Percentiles rank a stretch among this genome's conserved stretches.
Evolutionary conservation across 2,797 vertebrate species (phyloP).

Genomic region (Sebastiscus tertius): DNA sequence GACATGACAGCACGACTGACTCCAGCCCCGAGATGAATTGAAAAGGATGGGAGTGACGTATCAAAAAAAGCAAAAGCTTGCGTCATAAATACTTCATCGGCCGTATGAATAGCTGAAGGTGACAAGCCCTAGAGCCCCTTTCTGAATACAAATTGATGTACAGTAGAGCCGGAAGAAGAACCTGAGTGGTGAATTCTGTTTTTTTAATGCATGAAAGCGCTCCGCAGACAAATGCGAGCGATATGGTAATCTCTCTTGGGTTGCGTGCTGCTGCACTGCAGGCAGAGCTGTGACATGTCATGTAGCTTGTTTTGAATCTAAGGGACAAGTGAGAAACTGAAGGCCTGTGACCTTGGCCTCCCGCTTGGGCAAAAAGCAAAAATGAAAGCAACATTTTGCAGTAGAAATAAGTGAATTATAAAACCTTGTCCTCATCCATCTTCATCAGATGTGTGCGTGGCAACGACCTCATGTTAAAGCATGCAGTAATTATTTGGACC

Average conservation of each 20-base stretch:
- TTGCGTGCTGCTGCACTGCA: conserved; percentile 52
- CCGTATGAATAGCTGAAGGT: conserved; percentile 67
- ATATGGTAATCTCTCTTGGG: conserved; percentile 70
- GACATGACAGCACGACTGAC: conserved; percentile 27
- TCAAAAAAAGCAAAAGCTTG: conserved; percentile 66
- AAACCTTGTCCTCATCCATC: conserved; percentile 22
- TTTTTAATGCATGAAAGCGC: conserved; percentile 69
- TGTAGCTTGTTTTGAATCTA: conserved; percentile 65
- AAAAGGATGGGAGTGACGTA: conserved; percentile 54
- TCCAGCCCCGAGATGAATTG: conserved; percentile 20
- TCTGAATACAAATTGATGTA: conserved; percentile 74
- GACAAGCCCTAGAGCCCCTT: conserved; percentile 54
- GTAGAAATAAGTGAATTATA: conserved; percentile 26
- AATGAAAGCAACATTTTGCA: conserved; percentile 2
- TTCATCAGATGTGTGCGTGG: conserved; percentile 8
- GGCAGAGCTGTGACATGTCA: conserved; percentile 58
- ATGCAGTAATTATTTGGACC: conserved; percentile 21
- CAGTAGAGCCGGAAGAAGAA: conserved; percentile 50
- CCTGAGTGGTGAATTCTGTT: conserved; percentile 74
- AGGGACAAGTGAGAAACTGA: conserved; percentile 65
- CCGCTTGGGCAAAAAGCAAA: neutral
- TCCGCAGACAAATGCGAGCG: conserved; percentile 63
- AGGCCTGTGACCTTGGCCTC: conserved; percentile 62
- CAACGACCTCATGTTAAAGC: conserved; percentile 9
- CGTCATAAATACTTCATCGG: conserved; percentile 76